Evolutionary conservation across 2,113 vertebrate species (phyloP), one percentile per base, ranked within the genome.

Genomic region (Dasyornis broadbenti): DNA sequence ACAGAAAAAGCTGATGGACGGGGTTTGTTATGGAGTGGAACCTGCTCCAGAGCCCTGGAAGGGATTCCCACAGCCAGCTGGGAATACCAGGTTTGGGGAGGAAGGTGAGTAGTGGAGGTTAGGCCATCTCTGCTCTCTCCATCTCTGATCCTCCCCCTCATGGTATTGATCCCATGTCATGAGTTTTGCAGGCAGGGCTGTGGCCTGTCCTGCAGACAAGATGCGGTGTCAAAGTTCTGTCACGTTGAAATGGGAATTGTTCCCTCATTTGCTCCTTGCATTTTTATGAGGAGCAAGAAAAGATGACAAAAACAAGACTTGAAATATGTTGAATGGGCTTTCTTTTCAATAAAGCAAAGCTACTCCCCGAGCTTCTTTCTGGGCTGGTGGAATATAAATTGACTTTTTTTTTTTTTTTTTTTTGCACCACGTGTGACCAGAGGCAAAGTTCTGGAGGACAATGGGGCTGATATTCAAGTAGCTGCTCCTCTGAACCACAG

Each of bases 381-480:
- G 30, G 45, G 15, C 73, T 61, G 35, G 21, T 92, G 76, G 81
- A 82, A 71, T 92, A 94, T 68, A 93, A 92, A 89, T 37, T 65
- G n/a, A n/a, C n/a, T 35, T 37, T 53, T 19, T 61, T 82, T 59
- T 49, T n/a, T n/a, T 37, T 65, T 35, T 37, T 53, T 19, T 61
- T 82, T 59, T 49, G 13, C 57, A 75, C 89, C 89, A 64, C 26
- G 69, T 81, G 68, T 92, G 59, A 86, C 94, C 83, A 60, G 81
- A 92, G 94, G 93, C 72, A 0, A 89, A 40, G 65, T 89, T 84
- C 69, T 95, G 72, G 66, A 86, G 89, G 86, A 89, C 95, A 96
- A 84, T 95, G 94, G 75, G 77, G 70, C 31, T 89, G 81, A 91
- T 86, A 40, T 12, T 86, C 65, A 94, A 90, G 89, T 82, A 91